Conservation (phyloP, 35 echinoderm and acorn worm species). For the Patiria miniata region DNA sequence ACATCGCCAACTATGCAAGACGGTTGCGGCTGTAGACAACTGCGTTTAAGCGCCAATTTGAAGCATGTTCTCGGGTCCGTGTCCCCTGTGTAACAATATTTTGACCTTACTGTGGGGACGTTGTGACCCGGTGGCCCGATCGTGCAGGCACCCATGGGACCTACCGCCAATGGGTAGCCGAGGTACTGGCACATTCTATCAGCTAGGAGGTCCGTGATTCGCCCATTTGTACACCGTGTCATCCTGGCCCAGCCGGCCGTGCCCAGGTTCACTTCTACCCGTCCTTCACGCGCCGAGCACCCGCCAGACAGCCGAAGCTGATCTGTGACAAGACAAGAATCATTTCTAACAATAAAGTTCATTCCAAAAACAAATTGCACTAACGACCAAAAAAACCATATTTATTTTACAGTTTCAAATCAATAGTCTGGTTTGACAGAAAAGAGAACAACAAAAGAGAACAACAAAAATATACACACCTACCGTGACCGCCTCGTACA, state of each 20-base stretch:
- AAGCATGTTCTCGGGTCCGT: too few species aligned
- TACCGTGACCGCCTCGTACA: too few species aligned
- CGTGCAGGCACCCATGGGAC: too few species aligned
- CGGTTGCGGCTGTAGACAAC: too few species aligned
- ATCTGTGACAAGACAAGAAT: not conserved
- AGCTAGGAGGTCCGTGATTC: not conserved
- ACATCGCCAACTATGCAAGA: too few species aligned
- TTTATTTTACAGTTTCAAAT: not conserved
- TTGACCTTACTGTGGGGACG: too few species aligned
- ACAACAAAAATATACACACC: not conserved
- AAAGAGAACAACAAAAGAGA: not conserved
- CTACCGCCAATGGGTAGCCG: not conserved
- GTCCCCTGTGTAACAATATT: too few species aligned
- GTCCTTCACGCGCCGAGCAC: not conserved
- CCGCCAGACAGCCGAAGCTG: not conserved
- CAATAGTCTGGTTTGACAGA: not conserved
- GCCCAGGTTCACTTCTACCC: not conserved
- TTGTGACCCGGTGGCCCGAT: too few species aligned
- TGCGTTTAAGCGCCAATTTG: too few species aligned
- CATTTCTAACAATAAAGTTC: not conserved
- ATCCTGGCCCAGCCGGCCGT: constrained; percentile 11
- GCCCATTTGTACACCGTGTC: not conserved
- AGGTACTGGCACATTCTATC: not conserved
- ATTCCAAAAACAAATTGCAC: not conserved
- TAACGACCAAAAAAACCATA: not conserved